Base-by-base conservation (phyloP, 2,888 invertebrate species). In the Andrena bicolor region DNA sequence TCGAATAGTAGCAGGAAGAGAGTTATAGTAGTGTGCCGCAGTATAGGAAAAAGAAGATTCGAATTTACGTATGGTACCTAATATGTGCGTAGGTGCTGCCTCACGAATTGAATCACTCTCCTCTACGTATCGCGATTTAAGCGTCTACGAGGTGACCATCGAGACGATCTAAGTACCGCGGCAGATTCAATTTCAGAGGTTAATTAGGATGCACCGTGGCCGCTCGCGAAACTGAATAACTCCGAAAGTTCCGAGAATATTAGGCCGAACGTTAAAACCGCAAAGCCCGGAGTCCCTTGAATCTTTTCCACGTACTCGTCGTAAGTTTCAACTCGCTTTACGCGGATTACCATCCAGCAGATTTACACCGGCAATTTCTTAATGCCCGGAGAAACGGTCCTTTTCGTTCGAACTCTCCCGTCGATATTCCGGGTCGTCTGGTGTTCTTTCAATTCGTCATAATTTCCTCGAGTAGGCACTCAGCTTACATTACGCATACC, bases 191-290 rank as follows among this genome's bases (percentile, higher is more conserved):
- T 84, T 77, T 74, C 41, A 65, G 23, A 48, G 68, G 74, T 84
- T 81, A 84, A 84, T 84, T 81, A 83, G 77, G 60, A 60, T 63
- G 76, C 73, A 66, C 66, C 63, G 64, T 49, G 71, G 71, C 28
- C 64, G 61, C 63, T 76, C 53, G 80, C 66, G 68, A 53, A 75
- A 76, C 69, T 51, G 75, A 35, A 81, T 70, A 72, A 63, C 32
- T 72, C 32, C 48, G 58, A 48, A 70, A 32, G 60, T 41, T 81
- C 28, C 65, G 35, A 49, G 60, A 51, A 65, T 81, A 76, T 80
- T 68, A 70, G 28, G 61, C 80, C n/a, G 41, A 49, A 26, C 48
- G 61, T 61, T 72, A 32, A 71, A 78, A 64, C 51, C 16, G 23
- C 53, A 32, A 4, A 8, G 26, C 10, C 10, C 20, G 60, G 8